Evolutionary conservation across 2,888 invertebrate genomes (phyloP), one percentile per base, ranked within the genome.

Genomic region (Caenorhabditis sp.): DNA sequence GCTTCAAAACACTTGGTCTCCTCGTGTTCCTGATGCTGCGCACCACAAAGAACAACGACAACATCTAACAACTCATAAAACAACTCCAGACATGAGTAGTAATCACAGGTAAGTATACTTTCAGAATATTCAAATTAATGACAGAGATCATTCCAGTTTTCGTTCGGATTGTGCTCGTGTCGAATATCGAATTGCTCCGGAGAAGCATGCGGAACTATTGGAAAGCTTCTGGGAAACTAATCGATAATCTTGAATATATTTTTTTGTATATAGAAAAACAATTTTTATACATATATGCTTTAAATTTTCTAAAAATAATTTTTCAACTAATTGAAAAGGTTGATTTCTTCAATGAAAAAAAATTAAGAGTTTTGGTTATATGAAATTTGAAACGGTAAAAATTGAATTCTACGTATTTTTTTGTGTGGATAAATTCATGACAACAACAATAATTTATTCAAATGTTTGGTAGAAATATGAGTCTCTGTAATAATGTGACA

Each of bases 191-290:
- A 73, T 76, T 59, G 71, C 72, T 0, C 76, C 76, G 17, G 76
- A 73, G 38, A 62, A 59, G n/a, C 71, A 71, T 56, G 69, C 76
- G 10, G 60, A 67, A 36, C 69, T 76, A n/a, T 57, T 76, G 23
- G 72, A 72, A 27, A 52, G 72, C 4, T 76, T 76, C 26, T 76
- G 76, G 76, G 69, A 66, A n/a, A 59, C 59, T 49, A 76, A 75
- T n/a, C 49, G 66, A 43, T 56, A 43, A 27, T 31, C 21, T 20
- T 53, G 53, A 20, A 54, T 25, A 54, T 21, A 23, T 54, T 54
- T 54, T 54, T 54, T 25, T 54, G 21, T 50, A 50, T 50, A 12
- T 50, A n/a, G n/a, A 5, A n/a, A 12, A n/a, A 50, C 5, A 50
- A 50, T 50, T 5, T n/a, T n/a, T n/a, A 50, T 38, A 10, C 14